Evolutionary conservation across 2,888 invertebrate genomes (phyloP).

Genomic region (Bruchidius siliquastri): DNA sequence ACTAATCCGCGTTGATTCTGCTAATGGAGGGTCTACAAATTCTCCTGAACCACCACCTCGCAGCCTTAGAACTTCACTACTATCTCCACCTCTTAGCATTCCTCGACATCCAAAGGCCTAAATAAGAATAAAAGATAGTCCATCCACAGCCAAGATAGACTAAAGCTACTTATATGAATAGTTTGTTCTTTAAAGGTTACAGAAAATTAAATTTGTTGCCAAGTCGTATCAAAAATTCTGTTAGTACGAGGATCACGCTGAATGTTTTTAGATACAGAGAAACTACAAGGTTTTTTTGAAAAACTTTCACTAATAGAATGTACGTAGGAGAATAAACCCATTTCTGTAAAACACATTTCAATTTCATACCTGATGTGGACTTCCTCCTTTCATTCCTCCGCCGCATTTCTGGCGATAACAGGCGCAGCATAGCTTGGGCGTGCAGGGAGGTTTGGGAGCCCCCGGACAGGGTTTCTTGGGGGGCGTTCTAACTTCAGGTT

Average conservation of each 20-base stretch:
- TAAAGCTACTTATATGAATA: too few species aligned
- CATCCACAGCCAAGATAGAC: too few species aligned
- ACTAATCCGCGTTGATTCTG: not conserved
- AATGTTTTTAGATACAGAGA: too few species aligned
- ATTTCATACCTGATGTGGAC: not conserved
- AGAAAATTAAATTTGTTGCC: too few species aligned
- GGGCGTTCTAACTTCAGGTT: not conserved
- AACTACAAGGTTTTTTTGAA: too few species aligned
- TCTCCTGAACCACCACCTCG: conserved; percentile 7
- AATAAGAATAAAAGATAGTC: not conserved
- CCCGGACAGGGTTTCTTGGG: not conserved
- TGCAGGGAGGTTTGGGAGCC: not conserved
- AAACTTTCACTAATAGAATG: too few species aligned
- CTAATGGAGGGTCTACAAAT: not conserved
- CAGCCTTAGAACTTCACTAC: conserved; percentile 1
- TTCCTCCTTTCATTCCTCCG: not conserved
- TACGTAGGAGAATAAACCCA: too few species aligned
- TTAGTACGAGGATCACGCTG: too few species aligned
- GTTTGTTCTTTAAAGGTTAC: too few species aligned
- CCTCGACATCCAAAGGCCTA: not conserved
- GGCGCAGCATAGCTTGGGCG: not conserved
- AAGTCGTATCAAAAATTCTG: too few species aligned
- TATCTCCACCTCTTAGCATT: not conserved
- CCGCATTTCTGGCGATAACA: not conserved
- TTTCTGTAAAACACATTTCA: not conserved